Conservation (phyloP, 37 sponge, comb jelly and placozoan species). For the Ianthella basta region DNA sequence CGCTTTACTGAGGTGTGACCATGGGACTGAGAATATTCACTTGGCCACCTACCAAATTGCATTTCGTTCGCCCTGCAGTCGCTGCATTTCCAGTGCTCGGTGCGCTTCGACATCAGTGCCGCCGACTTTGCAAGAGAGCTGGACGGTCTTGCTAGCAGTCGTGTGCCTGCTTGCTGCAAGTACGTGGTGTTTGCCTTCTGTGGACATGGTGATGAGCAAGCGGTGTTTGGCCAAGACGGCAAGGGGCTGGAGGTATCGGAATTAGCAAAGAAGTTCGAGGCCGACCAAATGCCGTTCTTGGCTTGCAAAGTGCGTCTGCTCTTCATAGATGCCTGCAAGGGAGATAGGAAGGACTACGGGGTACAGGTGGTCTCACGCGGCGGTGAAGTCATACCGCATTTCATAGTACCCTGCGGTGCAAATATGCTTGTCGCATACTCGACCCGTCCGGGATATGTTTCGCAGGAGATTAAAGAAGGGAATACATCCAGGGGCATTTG, state of each 20-base stretch:
- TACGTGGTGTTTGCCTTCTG: slow-evolving; percentile 4
- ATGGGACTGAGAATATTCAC: too few relatives aligned
- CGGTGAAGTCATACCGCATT: background rate
- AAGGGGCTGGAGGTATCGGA: background rate
- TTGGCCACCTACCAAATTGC: too few relatives aligned
- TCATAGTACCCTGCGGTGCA: background rate
- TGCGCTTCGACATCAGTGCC: too few relatives aligned
- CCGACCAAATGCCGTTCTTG: background rate
- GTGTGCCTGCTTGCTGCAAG: background rate
- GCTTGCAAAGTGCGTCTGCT: background rate
- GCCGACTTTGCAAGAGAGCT: too few relatives aligned
- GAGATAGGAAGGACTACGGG: background rate
- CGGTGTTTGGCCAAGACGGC: background rate
- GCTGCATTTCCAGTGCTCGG: too few relatives aligned
- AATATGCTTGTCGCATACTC: background rate
- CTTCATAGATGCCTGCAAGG: background rate
- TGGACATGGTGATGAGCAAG: background rate
- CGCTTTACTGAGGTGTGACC: too few relatives aligned
- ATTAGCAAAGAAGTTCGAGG: background rate
- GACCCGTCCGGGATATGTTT: background rate
- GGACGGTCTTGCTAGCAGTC: too few relatives aligned
- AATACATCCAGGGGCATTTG: background rate
- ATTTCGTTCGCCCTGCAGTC: too few relatives aligned
- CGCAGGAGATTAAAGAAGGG: background rate
- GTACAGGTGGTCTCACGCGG: background rate